These are phyloP conservation scores for Platypus cylindrus DNA, from an alignment of 2,888 invertebrate genomes.

Conservation along the genomic window DNA sequence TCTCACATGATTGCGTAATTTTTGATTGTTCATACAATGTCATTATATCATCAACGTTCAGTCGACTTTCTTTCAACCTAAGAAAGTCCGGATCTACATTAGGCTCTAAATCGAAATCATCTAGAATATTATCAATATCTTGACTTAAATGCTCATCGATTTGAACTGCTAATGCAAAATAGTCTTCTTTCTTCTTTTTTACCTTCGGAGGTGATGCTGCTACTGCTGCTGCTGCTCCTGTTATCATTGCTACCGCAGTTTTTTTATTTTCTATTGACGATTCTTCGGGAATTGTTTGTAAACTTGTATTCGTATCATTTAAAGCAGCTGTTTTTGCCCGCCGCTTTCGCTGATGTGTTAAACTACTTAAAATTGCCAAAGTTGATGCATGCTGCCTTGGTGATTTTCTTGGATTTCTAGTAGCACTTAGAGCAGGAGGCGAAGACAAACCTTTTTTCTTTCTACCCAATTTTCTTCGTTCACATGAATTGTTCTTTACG, in stretches of 20 bases:
- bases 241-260: slow-evolving; percentile 1
- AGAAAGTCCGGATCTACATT: slow-evolving; percentile 32
- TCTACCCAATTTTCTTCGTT: slow-evolving; percentile 13
- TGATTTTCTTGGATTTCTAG: slow-evolving; percentile 62
- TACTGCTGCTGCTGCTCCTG: slow-evolving; percentile 4
- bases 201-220: slow-evolving; percentile 30
- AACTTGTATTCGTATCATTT: slow-evolving; percentile 3
- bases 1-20: slow-evolving; percentile 25
- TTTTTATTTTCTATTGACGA: slow-evolving; percentile 18
- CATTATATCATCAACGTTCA: slow-evolving; percentile 28
- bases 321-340: slow-evolving; percentile 23
- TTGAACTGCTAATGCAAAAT: slow-evolving; percentile 30
- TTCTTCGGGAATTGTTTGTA: slow-evolving; percentile 25
- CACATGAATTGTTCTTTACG: too few species aligned
- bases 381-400: slow-evolving; percentile 83
- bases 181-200: slow-evolving; percentile 29
- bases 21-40: slow-evolving; percentile 34
- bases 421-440: slow-evolving; percentile 20
- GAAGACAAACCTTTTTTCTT: slow-evolving; percentile 7
- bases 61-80: slow-evolving; percentile 23
- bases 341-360: slow-evolving; percentile 43
- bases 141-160: slow-evolving; percentile 36
- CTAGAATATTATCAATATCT: slow-evolving; percentile 18
- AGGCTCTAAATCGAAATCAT: slow-evolving; percentile 16
- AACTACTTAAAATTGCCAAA: slow-evolving; percentile 62